A percentile compares a stretch with the other conserved stretches of the same genome.
phyloP scores from a whole-genome alignment of 2,888 invertebrate genomes.

The Perdita meconis region DNA sequence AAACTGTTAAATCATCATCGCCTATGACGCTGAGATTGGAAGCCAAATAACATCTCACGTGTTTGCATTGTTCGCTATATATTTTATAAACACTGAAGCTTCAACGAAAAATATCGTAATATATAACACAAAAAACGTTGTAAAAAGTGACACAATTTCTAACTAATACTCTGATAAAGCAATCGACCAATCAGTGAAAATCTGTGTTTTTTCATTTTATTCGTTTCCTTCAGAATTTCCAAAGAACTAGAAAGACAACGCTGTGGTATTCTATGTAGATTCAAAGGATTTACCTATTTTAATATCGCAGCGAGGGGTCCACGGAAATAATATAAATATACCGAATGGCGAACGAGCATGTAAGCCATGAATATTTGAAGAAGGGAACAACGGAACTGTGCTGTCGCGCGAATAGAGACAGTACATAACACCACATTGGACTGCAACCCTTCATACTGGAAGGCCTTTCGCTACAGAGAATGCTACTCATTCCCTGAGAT shows the following conservation, averaged over 20 bases:
- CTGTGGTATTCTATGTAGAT: too few species aligned
- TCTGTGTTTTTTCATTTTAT: too few species aligned
- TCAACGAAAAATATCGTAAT: not conserved
- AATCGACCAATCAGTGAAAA: too few species aligned
- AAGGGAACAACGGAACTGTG: constrained; percentile 31
- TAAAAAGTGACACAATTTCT: too few species aligned
- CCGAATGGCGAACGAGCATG: not conserved
- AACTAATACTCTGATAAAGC: too few species aligned
- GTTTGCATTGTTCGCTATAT: not conserved
- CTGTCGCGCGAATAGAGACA: constrained; percentile 13
- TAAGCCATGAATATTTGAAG: constrained; percentile 21
- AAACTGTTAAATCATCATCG: constrained; percentile 35
- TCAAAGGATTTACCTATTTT: too few species aligned
- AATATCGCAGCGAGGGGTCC: too few species aligned
- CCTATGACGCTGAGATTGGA: constrained; percentile 19
- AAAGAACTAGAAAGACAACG: too few species aligned
- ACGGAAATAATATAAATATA: too few species aligned
- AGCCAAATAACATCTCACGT: not conserved
- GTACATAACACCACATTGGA: constrained; percentile 46
- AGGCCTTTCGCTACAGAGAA: constrained; percentile 64
- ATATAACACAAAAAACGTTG: too few species aligned
- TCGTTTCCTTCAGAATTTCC: too few species aligned
- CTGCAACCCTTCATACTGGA: constrained; percentile 62
- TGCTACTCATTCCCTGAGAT: constrained; percentile 57
- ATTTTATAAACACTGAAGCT: not conserved